Percentiles rank a stretch among this genome's conserved stretches.
Conservation (phyloP, 2,113 vertebrate genomes). For the Poeciliopsis occidentalis region DNA sequence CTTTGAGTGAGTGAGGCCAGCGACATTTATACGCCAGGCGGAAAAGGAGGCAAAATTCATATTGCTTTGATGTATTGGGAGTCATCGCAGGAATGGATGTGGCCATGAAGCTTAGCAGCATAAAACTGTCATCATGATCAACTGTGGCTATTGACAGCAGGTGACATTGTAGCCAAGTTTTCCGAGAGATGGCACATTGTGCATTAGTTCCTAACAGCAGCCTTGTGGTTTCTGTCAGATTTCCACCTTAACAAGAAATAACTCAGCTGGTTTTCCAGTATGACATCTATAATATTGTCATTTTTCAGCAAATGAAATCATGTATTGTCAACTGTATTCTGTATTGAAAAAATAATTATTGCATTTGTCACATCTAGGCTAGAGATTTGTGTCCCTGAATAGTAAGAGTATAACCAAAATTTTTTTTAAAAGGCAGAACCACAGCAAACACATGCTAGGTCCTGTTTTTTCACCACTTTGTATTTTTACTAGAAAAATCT, state of each 20-base stretch:
- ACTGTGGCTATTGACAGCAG: conserved; percentile 38
- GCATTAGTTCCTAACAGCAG: conserved; percentile 10
- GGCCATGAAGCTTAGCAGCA: conserved; percentile 28
- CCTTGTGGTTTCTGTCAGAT: neutral
- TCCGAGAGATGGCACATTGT: conserved; percentile 23
- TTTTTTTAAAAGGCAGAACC: too few relatives aligned
- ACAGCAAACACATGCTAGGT: neutral
- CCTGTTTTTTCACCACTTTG: neutral
- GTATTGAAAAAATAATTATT: neutral
- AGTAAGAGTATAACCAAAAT: neutral
- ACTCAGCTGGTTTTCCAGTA: neutral
- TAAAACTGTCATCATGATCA: conserved; percentile 44
- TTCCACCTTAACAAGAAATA: neutral
- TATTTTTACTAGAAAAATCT: too few relatives aligned
- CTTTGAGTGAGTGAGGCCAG: conserved; percentile 27
- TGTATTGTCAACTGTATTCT: neutral
- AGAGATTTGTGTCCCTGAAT: neutral
- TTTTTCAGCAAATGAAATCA: neutral
- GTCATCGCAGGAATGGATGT: conserved; percentile 46
- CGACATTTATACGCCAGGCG: conserved; percentile 6
- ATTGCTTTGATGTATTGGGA: conserved; percentile 52
- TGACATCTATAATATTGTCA: neutral
- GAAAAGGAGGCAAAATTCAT: conserved; percentile 27
- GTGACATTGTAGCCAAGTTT: conserved; percentile 24
- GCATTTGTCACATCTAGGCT: too few relatives aligned